Base-by-base conservation (phyloP, 2,113 vertebrate species). In the Romanogobio albipinnatus region DNA sequence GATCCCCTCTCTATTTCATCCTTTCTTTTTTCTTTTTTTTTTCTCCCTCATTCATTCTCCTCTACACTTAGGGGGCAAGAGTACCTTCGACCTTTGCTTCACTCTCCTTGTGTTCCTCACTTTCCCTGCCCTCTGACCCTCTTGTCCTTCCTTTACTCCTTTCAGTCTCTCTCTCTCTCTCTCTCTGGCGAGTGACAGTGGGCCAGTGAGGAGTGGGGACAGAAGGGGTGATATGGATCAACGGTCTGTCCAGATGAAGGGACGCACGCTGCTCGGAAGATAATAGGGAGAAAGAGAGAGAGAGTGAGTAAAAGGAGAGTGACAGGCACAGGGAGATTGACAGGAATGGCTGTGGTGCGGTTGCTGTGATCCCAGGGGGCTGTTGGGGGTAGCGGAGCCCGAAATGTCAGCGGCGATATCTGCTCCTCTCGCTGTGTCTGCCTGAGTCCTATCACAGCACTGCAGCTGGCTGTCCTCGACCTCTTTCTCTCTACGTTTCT, bases 391-490 rank as follows among this genome's bases (percentile, higher is more conserved):
- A 90, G 89, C 77, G 76, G 86, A 95, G 94, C 92, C 91, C 90
- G 92, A 96, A 96, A 96, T 96, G 96, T 96, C 96, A 96, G 92
- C 33, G 80, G 74, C 87, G 89, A 94, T 94, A 95, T 92, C 93
- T 89, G 88, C 89, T 89, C 90, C 66, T 90, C 92, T 92, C 82
- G 56, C 84, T 76, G 5, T 85, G 86, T 89, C 82, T 87, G 83
- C 83, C 81, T 85, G 86, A 87, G 89, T 92, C 87, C 87, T 95
- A 93, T 93, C 91, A 87, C 89, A 89, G 91, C 68, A 81, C 90
- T 93, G 91, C 93, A 93, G 91, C 91, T 88, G 92, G 73, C 85
- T 90, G 85, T 90, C 90, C 62, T 91, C 71, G 86, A 90, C 56
- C 70, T 51, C 53, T 22, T 77, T 76, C 83, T 81, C 58, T 5